Base-by-base conservation (phyloP, 2,888 invertebrate species). In the Andrena flavipes region DNA sequence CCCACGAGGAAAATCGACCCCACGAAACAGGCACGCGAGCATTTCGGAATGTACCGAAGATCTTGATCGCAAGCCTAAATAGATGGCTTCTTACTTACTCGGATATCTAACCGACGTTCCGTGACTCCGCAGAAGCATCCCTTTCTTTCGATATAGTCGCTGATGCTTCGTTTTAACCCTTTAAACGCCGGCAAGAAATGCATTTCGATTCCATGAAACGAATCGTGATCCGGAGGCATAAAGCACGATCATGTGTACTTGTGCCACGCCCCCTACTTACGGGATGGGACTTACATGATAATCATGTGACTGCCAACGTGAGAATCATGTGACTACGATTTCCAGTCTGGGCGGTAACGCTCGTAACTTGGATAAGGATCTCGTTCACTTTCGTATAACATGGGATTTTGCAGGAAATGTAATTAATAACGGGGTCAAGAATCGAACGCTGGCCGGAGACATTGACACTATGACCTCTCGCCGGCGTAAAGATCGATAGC, bases 291-390 rank as follows among this genome's bases (percentile, higher is more conserved):
- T 93, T 92, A 91, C 90, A 90, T 89, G 92, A 92, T 89, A 90
- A 91, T 93, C 93, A 93, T 93, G 93, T 93, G 93, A 93, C 93
- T 89, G 90, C 91, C 92, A 93, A 92, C 92, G 92, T 93, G 93
- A 93, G 91, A 91, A 91, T 93, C 93, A 93, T 93, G 93, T 93
- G 93, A 93, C 92, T 90, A 59, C 77, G 68, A 74, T 79, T 80
- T 88, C 80, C 88, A 81, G 82, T 60, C 89, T 90, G 89, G 91
- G 90, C 85, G 86, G 83, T 81, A 84, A 67, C 56, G 42, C 23
- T 59, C 30, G 48, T 2, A 33, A 16, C 23, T 56, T 68, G 42
- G 33, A n/a, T 26, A 23, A 7, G n/a, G 20, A 84, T 73, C 59
- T 33, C 10, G 71, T 8, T 16, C 7, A 26, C 48, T 65, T 73